Evolutionary conservation across 37 sponge, comb jelly and placozoan genomes (phyloP).

Genomic region (Aplysina aerophoba): DNA sequence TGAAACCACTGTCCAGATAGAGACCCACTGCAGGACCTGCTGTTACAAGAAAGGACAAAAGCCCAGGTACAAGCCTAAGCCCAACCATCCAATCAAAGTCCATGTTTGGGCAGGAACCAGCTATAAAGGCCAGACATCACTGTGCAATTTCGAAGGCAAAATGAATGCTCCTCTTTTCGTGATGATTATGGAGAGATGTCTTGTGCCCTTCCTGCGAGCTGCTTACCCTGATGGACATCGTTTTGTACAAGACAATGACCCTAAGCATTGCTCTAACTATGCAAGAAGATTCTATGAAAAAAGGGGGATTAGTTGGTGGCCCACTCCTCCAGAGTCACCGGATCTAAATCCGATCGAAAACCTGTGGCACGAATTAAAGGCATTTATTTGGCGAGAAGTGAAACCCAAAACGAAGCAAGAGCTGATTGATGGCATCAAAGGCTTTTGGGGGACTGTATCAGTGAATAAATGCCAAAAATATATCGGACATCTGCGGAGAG

Average conservation of each 20-base stretch:
- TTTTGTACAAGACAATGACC: constrained; percentile 46
- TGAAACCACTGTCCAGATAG: constrained; percentile 44
- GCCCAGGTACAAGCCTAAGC: constrained; percentile 20
- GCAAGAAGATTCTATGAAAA: not conserved
- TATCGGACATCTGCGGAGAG: constrained; percentile 30
- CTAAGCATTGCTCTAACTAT: constrained; percentile 34
- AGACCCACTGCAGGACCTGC: constrained; percentile 21
- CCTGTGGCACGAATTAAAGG: constrained; percentile 42
- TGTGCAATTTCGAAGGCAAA: constrained; percentile 6
- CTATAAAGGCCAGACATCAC: not conserved
- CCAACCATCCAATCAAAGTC: constrained; percentile 14
- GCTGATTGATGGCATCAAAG: constrained; percentile 23
- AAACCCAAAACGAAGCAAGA: constrained; percentile 37
- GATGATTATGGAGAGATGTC: not conserved
- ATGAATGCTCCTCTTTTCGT: constrained; percentile 2
- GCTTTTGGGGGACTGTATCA: constrained; percentile 35
- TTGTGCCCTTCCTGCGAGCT: constrained; percentile 27
- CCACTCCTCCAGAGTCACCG: constrained; percentile 44
- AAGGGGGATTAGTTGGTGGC: constrained; percentile 49
- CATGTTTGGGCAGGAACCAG: constrained; percentile 27
- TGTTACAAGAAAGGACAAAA: constrained; percentile 23
- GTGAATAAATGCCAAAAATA: constrained; percentile 22
- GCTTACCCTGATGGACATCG: constrained; percentile 3
- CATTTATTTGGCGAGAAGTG: constrained; percentile 37
- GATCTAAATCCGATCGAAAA: constrained; percentile 52